Evolutionary conservation across 53 echinoderm and acorn worm species (phyloP).

Genomic region (Holothuria leucospilota): DNA sequence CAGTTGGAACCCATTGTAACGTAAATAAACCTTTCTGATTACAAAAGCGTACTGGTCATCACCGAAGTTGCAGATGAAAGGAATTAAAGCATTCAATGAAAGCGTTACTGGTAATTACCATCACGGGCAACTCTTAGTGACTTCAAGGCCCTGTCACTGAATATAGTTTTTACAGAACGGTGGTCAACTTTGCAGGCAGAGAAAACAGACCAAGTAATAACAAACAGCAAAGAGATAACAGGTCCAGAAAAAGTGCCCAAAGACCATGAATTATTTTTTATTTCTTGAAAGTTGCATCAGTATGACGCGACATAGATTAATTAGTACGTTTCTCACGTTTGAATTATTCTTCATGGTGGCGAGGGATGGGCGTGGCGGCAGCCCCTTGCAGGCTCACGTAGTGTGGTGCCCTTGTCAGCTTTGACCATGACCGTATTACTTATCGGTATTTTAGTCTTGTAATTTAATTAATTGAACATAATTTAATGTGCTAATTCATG

Average conservation of each 20-base stretch:
- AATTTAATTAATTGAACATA: too few species aligned
- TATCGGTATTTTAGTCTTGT: too few species aligned
- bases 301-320: too few species aligned
- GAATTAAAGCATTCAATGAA: not conserved
- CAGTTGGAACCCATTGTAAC: constrained; percentile 3
- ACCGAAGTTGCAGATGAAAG: constrained; percentile 3
- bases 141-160: constrained; percentile 20
- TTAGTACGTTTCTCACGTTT: too few species aligned
- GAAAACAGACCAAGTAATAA: not conserved
- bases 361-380: too few species aligned
- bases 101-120: not conserved
- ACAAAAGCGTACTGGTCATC: not conserved
- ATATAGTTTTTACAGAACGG: not conserved
- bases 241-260: constrained; percentile 7
- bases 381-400: too few species aligned
- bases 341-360: too few species aligned
- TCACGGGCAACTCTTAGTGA: not conserved
- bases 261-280: too few species aligned
- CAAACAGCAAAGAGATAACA: not conserved
- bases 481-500: too few species aligned
- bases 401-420: too few species aligned
- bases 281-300: too few species aligned
- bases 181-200: constrained; percentile 20
- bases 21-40: constrained; percentile 5
- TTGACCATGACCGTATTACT: too few species aligned